Evolutionary conservation across 1,140 invertebrate genomes (phyloP), one percentile per base, ranked within the genome.

Genomic region (Hestina assimilis): DNA sequence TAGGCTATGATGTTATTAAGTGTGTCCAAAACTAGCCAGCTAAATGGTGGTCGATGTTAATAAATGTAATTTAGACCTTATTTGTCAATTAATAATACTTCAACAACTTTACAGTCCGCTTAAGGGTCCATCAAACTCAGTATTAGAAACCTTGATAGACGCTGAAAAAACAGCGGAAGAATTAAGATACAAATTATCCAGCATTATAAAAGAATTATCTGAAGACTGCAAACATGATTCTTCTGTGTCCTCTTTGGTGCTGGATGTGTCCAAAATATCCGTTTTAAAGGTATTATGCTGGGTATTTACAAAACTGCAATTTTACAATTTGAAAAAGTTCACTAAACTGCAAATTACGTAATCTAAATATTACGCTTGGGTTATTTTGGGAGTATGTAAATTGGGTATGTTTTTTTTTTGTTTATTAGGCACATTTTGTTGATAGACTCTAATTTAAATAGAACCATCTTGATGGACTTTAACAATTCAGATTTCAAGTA

Each of bases 261-360:
- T 85, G 46, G 84, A 87, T 40, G 81, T 87, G 4, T 87, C 84
- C 4, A 87, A 84, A 56, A 87, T 87, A 70, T 83, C 82, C 2
- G 24, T 81, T 38, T 28, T 87, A 24, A 87, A 85, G 75, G 84
- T 87, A 56, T 7, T 28, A 29, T 40, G 23, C 8, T 42, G 4
- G 11, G 12, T n/a, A 0, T 3, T 28, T 7, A 29, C 4, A 33
- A 1, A 35, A 14, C 31, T 0, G 14, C 6, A 12, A 19, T 28
- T 28, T 5, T 11, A 23, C 15, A 26, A 3, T 20, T 9, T 40
- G 12, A 15, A 40, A 20, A 29, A 28, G 6, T 33, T 38, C 14
- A n/a, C n/a, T n/a, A n/a, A n/a, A n/a, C n/a, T n/a, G n/a, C n/a
- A n/a, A n/a, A n/a, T n/a, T n/a, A n/a, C n/a, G n/a, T n/a, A n/a